phyloP scores from a whole-genome alignment of 2,113 vertebrate genomes.

The Eclectus roratus region DNA sequence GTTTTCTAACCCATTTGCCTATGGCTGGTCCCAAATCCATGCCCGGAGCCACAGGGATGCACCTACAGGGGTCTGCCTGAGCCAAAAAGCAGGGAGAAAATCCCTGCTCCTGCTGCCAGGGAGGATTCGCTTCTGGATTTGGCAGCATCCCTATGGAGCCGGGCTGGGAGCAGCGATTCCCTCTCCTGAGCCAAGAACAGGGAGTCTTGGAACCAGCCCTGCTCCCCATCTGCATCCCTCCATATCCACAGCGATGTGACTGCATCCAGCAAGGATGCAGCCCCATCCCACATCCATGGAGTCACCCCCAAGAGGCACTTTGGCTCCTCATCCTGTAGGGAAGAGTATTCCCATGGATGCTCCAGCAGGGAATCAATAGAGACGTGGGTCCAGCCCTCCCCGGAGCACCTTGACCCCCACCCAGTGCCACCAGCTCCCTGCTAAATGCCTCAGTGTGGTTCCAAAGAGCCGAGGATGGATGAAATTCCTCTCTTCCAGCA shows the following conservation, averaged over 20 bases:
- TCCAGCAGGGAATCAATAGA: not conserved
- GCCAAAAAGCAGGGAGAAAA: not conserved
- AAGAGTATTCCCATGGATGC: not conserved
- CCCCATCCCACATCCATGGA: not conserved
- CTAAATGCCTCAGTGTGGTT: not conserved
- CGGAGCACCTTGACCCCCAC: too few relatives aligned
- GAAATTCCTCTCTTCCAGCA: not conserved
- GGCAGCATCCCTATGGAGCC: not conserved
- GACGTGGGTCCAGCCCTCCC: not conserved
- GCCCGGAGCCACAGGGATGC: not conserved
- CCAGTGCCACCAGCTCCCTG: not conserved
- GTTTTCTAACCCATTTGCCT: not conserved
- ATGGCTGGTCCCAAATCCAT: not conserved
- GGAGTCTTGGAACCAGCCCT: not conserved
- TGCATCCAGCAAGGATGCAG: not conserved
- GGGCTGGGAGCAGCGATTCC: not conserved
- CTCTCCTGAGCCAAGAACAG: not conserved
- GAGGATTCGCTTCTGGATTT: not conserved
- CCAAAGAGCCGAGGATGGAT: not conserved
- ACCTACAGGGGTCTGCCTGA: not conserved
- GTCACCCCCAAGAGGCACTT: not conserved
- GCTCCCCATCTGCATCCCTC: not conserved
- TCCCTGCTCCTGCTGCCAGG: not conserved
- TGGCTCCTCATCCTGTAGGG: too few relatives aligned
- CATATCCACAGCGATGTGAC: not conserved